Base-by-base conservation (phyloP, 2,113 vertebrate genomes). In the Aptenodytes patagonicus region DNA sequence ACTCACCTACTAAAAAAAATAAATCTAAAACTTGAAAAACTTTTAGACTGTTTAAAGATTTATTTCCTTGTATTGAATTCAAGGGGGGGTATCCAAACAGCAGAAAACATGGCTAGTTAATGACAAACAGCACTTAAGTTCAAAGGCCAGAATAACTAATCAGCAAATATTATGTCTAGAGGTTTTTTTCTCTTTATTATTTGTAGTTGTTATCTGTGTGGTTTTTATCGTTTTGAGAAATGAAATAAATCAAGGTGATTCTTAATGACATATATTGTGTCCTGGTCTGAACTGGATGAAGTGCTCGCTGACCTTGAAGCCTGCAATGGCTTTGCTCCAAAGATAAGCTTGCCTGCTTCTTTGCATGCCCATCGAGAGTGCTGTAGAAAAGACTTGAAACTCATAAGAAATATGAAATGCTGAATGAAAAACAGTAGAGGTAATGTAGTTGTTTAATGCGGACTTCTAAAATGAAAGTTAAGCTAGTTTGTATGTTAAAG, bases 111-210 rank as follows among this genome's bases (percentile, higher is more conserved):
- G 13, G 8, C 47, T 69, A 31, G 57, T 69, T 87, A 72, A 79
- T 90, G 46, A 69, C 44, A 87, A 91, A 82, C 36, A 61, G 60
- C 38, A 47, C 65, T 55, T 13, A 57, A 69, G 55, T 69, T 94
- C 78, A 96, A 91, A 88, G 92, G 70, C 60, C 31, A 83, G 28
- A 82, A 79, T 65, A 89, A 89, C 69, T 94, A 72, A 65, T 52
- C 7, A 69, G 69, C 38, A 90, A 73, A 85, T 69, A 57, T 19
- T 69, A 60, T 32, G 40, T 76, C 31, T 79, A 46, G 69, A 90
- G 47, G 9, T 9, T 55, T 75, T 73, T 70, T 93, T 44, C 38
- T 87, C 52, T 61, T 68, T 77, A n/a, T 80, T 90, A 66, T 94
- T 92, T 91, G 22, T 71, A 84, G 32, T 79, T 92, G 7, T 80